Base-by-base conservation (phyloP, 1,140 invertebrate species). In the Oryzaephilus surinamensis region DNA sequence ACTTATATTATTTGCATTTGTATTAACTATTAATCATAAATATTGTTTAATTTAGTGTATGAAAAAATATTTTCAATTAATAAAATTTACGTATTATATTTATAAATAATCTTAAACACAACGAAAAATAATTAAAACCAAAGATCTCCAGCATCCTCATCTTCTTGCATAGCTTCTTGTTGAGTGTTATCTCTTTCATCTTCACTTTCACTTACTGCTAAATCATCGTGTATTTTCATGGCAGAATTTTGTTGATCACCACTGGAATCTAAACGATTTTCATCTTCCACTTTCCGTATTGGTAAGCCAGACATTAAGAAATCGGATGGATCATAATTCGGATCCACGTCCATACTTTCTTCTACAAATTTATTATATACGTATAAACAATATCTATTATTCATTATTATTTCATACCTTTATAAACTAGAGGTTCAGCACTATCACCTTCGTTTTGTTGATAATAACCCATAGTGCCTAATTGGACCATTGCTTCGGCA, bases 271-370 rank as follows among this genome's bases (percentile, higher is more conserved):
- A 43, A 28, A 6, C 42, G 39, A 18, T 47, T 50, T 7, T 48
- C 50, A 4, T 54, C 50, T 43, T 57, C 38, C 6, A 45, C 43
- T n/a, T 46, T 19, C 18, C 49, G 47, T 31, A 54, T 36, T 4
- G 69, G 66, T 27, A 76, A 54, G 6, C 67, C 67, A 23, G 71
- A 69, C 42, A 85, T 71, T 7, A 87, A 57, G 50, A 89, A 87
- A 56, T 87, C 85, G 1, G 84, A 85, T 7, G 85, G 84, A 66
- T 90, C 86, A 60, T 91, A 91, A 54, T 82, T 84, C 6, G 81
- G 79, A 68, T 87, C 82, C 6, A 88, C 77, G 48, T 83, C 79
- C 65, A 84, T 76, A 38, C 76, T 79, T 51, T 85, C 81, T 46
- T 88, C 84, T 74, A 49, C 7, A 55, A 60, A 37, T 10, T 11